phyloP scores from a whole-genome alignment of 1,140 invertebrate species.

The Calliopsis andreniformis region DNA sequence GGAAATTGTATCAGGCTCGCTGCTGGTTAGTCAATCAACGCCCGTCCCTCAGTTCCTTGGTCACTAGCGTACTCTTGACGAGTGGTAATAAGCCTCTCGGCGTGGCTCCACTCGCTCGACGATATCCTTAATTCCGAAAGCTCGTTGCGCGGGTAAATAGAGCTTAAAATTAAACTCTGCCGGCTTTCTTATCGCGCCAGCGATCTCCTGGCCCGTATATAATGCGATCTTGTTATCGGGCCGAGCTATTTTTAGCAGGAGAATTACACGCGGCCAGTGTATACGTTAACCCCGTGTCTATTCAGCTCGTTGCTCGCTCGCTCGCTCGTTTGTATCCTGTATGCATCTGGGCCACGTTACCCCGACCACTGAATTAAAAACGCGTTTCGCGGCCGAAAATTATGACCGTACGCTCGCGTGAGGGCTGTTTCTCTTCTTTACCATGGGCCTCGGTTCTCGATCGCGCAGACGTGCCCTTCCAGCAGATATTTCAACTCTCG shows the following conservation, averaged over 20 bases:
- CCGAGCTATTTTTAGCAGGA: slow-evolving; percentile 27
- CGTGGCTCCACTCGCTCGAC: neutral
- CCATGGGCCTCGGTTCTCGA: neutral
- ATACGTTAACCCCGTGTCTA: slow-evolving; percentile 1
- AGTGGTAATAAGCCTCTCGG: slow-evolving; percentile 27
- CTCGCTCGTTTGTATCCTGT: neutral
- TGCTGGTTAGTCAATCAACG: neutral
- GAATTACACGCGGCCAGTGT: slow-evolving; percentile 21
- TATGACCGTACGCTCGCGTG: neutral
- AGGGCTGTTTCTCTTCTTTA: neutral
- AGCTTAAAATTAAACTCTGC: slow-evolving; percentile 40
- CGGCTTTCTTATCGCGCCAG: slow-evolving; percentile 31
- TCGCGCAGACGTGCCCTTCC: neutral
- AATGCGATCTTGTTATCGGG: slow-evolving; percentile 44
- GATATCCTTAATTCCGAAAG: slow-evolving; percentile 29
- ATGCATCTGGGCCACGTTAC: slow-evolving; percentile 22
- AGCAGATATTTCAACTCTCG: neutral
- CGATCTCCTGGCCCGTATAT: slow-evolving; percentile 14
- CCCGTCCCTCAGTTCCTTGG: too few relatives aligned
- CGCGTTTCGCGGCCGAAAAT: slow-evolving; percentile 22
- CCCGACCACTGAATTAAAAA: slow-evolving; percentile 29
- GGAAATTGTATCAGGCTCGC: slow-evolving; percentile 20
- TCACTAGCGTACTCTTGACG: neutral
- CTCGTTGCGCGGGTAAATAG: slow-evolving; percentile 33
- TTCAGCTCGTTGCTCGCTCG: neutral